Evolutionary conservation across 2,797 vertebrate species (phyloP).

Genomic region (Chloroceryle amazona): DNA sequence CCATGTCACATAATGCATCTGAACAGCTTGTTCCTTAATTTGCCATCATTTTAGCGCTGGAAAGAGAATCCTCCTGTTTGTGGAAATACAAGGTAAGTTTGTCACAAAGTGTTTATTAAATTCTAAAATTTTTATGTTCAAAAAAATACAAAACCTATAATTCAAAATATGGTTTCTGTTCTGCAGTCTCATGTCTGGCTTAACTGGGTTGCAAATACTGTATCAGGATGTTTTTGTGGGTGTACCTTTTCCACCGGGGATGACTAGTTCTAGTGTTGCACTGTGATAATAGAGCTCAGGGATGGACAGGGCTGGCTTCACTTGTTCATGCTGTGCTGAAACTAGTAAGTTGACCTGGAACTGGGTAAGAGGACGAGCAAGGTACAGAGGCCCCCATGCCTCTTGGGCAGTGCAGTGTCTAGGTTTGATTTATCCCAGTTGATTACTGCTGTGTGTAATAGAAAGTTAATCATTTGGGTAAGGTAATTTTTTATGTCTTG

Average conservation of each 20-base stretch:
- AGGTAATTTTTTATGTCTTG: not conserved
- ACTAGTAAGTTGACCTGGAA: not conserved
- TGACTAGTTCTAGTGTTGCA: not conserved
- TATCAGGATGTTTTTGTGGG: not conserved
- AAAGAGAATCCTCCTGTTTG: not conserved
- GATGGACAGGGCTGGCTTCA: not conserved
- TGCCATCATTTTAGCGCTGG: not conserved
- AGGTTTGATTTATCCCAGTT: not conserved
- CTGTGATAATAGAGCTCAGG: not conserved
- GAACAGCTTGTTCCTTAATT: not conserved
- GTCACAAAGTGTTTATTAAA: not conserved
- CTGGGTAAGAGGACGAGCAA: not conserved
- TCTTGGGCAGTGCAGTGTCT: not conserved
- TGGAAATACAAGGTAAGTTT: not conserved
- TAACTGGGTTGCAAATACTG: not conserved
- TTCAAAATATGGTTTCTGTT: not conserved
- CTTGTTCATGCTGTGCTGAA: not conserved
- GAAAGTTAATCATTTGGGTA: not conserved
- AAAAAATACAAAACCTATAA: not conserved
- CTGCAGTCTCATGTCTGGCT: not conserved
- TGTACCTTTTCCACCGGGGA: not conserved
- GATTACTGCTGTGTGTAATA: not conserved
- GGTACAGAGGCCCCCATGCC: too few relatives aligned
- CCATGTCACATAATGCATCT: not conserved
- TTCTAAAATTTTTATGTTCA: not conserved